These are phyloP conservation scores for Tringa solitaria DNA, from an alignment of 2,113 vertebrate genomes.

Conservation along the genomic window DNA sequence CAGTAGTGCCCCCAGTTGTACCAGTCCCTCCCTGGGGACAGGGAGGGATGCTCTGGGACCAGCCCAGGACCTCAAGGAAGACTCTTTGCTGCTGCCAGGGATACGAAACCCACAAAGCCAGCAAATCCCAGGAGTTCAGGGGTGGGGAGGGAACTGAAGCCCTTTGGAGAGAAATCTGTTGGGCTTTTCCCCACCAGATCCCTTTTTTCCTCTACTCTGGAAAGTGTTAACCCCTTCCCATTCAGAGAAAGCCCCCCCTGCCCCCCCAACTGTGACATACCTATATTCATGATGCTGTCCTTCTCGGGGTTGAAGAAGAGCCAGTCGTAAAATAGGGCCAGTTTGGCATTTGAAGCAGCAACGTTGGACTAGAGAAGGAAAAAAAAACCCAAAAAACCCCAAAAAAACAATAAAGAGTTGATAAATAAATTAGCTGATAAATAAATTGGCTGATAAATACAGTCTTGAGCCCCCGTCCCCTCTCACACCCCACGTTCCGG, in stretches of 20 bases:
- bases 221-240: background rate
- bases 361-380: constrained; percentile 87
- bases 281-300: constrained; percentile 99
- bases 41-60: background rate
- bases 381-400: too few relatives aligned
- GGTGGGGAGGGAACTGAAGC: background rate
- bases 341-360: constrained; percentile 94
- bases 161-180: background rate
- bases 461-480: accelerated
- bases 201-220: background rate
- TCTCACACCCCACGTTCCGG: accelerated
- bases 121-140: background rate
- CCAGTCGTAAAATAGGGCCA: constrained; percentile 98
- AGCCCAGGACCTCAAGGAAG: background rate
- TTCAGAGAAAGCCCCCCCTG: accelerated
- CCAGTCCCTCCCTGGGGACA: background rate
- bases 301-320: constrained; percentile 98
- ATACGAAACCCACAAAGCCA: background rate
- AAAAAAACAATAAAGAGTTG: too few relatives aligned
- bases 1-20: background rate
- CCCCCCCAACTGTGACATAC: constrained; percentile 61
- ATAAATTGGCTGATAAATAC: accelerated
- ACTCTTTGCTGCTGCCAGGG: background rate
- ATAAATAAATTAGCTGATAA: background rate
- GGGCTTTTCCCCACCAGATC: background rate